Evolutionary conservation across 2,113 vertebrate species (phyloP).

Genomic region (Aramus guarauna): DNA sequence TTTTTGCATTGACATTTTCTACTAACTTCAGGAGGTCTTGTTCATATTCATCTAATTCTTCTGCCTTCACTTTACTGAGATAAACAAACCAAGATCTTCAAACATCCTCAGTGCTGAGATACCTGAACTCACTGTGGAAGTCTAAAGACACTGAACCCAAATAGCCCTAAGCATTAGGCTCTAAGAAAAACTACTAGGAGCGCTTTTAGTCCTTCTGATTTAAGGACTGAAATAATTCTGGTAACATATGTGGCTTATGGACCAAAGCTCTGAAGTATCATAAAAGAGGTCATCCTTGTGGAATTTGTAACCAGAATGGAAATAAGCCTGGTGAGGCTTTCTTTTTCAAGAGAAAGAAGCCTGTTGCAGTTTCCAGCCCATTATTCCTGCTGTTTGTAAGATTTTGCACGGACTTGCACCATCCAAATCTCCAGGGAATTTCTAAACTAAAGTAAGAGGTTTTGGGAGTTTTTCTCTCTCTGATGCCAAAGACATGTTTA

Average conservation of each 20-base stretch:
- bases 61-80: background rate
- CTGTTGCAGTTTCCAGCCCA: background rate
- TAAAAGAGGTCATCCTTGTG: background rate
- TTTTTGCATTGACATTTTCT: background rate
- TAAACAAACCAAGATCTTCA: background rate
- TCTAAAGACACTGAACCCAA: background rate
- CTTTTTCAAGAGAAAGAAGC: background rate
- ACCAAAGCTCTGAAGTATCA: background rate
- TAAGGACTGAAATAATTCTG: background rate
- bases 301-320: background rate
- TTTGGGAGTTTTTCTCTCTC: background rate
- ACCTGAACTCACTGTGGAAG: background rate
- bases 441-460: background rate
- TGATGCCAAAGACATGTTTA: background rate
- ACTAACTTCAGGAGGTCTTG: background rate
- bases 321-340: background rate
- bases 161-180: background rate
- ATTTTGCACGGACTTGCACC: background rate
- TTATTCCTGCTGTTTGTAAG: background rate
- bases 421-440: background rate
- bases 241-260: background rate
- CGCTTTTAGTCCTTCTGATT: background rate
- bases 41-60: background rate
- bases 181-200: background rate
- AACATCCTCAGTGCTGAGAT: background rate